A percentile compares a stretch with the other conserved stretches of the same genome.
phyloP scores from a whole-genome alignment of 2,113 vertebrate genomes.

The Plecotus auritus region DNA sequence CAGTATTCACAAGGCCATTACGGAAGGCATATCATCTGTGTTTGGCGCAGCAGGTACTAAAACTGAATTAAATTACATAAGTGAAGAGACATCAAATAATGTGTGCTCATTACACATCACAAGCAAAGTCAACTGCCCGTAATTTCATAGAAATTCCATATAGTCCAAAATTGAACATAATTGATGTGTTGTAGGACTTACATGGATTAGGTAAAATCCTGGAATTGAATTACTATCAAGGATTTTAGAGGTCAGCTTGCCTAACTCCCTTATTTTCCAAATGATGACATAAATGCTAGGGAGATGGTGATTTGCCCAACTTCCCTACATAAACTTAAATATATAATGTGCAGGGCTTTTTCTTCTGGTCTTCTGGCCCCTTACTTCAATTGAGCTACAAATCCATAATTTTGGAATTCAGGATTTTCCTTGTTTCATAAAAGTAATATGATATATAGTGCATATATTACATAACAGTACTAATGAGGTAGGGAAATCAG shows the following conservation, averaged over 20 bases:
- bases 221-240: neutral
- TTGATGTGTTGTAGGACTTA: neutral
- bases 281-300: neutral
- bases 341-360: neutral
- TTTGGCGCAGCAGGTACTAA: conserved; percentile 82
- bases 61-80: neutral
- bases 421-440: neutral
- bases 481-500: neutral
- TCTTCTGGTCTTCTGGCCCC: neutral
- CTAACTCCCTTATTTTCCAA: neutral
- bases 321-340: neutral
- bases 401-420: neutral
- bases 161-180: neutral
- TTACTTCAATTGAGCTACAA: neutral
- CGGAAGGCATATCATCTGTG: conserved; percentile 80
- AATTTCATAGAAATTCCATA: neutral
- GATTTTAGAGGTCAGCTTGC: neutral
- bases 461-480: neutral
- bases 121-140: neutral
- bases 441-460: neutral
- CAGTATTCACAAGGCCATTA: conserved; percentile 74
- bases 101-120: neutral
- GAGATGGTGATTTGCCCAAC: neutral
- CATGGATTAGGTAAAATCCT: neutral
- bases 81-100: neutral